These are phyloP conservation scores for Helleia helle DNA, from an alignment of 2,888 invertebrate genomes.

Conservation along the genomic window DNA sequence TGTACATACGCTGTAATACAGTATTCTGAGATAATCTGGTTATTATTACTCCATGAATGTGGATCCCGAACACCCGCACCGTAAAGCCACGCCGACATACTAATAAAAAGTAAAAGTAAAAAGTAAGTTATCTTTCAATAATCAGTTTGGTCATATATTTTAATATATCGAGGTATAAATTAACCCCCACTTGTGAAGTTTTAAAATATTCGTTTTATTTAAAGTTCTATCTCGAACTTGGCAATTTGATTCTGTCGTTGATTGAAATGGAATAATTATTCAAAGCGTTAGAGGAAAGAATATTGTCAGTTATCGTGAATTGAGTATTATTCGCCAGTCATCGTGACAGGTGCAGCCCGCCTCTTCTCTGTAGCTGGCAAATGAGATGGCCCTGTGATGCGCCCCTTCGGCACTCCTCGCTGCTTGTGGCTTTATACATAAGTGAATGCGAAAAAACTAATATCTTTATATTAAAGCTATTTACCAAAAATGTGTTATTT, in stretches of 20 bases:
- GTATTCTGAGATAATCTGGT: too few relatives aligned
- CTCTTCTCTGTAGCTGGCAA: constrained; percentile 59
- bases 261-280: constrained; percentile 17
- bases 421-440: not conserved
- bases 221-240: not conserved
- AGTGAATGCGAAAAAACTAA: constrained; percentile 29
- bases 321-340: constrained; percentile 28
- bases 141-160: too few relatives aligned
- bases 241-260: constrained; percentile 4
- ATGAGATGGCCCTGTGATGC: constrained; percentile 47
- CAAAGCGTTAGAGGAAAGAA: constrained; percentile 20
- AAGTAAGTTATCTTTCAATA: too few relatives aligned
- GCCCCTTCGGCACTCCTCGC: constrained; percentile 26
- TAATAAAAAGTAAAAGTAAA: too few relatives aligned
- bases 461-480: too few relatives aligned
- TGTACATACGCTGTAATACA: too few relatives aligned
- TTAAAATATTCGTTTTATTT: not conserved
- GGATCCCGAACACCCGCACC: too few relatives aligned
- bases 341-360: constrained; percentile 47
- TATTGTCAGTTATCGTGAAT: constrained; percentile 45
- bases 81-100: too few relatives aligned
- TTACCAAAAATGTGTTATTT: too few relatives aligned
- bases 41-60: too few relatives aligned
- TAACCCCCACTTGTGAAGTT: too few relatives aligned
- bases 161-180: too few relatives aligned